These are phyloP conservation scores for Glaucomys volans DNA, from an alignment of 2,113 vertebrate genomes.

Conservation along the genomic window DNA sequence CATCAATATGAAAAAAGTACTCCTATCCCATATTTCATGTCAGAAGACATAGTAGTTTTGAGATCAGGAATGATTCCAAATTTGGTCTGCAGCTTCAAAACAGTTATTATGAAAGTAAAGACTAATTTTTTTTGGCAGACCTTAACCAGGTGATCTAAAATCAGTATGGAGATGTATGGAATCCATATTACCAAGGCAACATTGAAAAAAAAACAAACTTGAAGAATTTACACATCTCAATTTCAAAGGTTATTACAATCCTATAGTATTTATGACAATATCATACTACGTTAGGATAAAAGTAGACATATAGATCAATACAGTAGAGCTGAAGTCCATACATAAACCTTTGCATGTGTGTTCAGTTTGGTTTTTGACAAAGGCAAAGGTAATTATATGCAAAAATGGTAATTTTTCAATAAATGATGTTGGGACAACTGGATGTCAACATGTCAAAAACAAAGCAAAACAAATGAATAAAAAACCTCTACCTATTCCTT, in stretches of 20 bases:
- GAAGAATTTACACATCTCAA: neutral
- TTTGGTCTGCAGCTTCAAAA: neutral
- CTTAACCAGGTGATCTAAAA: neutral
- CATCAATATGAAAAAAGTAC: neutral
- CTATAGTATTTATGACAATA: neutral
- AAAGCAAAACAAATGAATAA: too few relatives aligned
- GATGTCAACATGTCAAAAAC: too few relatives aligned
- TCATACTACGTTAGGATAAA: neutral
- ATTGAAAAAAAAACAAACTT: neutral
- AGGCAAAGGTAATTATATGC: too few relatives aligned
- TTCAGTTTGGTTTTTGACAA: too few relatives aligned
- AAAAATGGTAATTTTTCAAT: too few relatives aligned
- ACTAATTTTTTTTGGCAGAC: neutral
- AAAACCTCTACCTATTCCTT: too few relatives aligned
- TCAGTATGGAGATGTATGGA: neutral
- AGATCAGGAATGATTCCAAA: neutral
- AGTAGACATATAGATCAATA: too few relatives aligned
- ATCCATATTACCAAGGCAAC: neutral
- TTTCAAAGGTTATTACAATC: neutral
- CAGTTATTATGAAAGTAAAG: neutral
- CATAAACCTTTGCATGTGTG: too few relatives aligned
- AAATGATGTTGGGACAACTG: too few relatives aligned
- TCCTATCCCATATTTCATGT: neutral
- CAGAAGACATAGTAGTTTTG: neutral
- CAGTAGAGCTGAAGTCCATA: too few relatives aligned